A percentile compares a stretch with the other conserved stretches of the same genome.
Evolutionary conservation across 2,888 invertebrate species (phyloP).

Genomic region (Chaetoderma sp.): DNA sequence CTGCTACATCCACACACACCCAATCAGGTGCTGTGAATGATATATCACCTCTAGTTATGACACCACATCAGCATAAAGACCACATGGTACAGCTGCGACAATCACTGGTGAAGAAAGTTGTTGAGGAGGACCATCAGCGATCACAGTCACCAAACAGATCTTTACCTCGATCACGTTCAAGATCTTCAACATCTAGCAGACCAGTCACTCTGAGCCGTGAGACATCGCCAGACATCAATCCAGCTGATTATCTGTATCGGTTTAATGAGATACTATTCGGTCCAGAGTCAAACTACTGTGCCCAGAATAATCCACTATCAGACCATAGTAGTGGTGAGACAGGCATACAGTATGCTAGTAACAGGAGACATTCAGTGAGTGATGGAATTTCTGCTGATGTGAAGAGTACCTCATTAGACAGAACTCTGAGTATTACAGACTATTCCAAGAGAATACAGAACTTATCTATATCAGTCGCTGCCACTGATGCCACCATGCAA

Average conservation of each 20-base stretch:
- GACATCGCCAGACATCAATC: background rate
- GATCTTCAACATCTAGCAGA: conserved; percentile 4
- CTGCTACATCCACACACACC: conserved; percentile 31
- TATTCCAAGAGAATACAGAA: too few species aligned
- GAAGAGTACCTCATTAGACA: too few species aligned
- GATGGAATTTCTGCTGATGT: too few species aligned
- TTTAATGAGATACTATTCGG: too few species aligned
- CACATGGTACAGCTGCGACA: conserved; percentile 53
- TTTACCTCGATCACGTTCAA: background rate
- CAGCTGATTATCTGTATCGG: background rate
- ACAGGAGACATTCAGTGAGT: too few species aligned
- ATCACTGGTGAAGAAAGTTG: conserved; percentile 49
- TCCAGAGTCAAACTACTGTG: too few species aligned
- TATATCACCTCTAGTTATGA: conserved; percentile 42
- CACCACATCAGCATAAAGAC: conserved; percentile 55
- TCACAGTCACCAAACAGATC: conserved; percentile 8
- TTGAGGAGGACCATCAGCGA: conserved; percentile 39
- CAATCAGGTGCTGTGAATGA: conserved; percentile 33
- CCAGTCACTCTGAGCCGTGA: background rate
- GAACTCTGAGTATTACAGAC: too few species aligned
- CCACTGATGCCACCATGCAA: too few species aligned
- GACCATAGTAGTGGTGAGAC: too few species aligned
- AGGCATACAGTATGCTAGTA: too few species aligned
- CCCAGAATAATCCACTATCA: too few species aligned
- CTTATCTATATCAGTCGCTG: too few species aligned